A percentile compares a stretch with the other conserved stretches of the same genome.
Conservation (phyloP, 2,113 vertebrate species). For the Prunella fulvescens region DNA sequence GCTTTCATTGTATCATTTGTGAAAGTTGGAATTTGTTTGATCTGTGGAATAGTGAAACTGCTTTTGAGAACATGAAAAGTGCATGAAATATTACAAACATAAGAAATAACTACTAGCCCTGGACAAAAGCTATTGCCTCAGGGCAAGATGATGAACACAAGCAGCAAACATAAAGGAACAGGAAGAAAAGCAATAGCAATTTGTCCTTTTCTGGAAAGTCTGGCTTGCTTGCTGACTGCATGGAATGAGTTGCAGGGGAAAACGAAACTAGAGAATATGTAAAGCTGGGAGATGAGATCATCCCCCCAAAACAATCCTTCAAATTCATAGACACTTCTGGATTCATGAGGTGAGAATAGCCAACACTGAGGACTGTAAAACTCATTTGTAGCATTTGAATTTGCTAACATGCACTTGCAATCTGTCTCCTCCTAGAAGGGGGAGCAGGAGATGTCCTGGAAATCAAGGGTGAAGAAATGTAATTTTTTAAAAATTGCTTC, state of each 20-base stretch:
- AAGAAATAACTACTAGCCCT: background rate
- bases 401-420: slow-evolving; percentile 51
- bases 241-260: slow-evolving; percentile 43
- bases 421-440: slow-evolving; percentile 29
- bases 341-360: slow-evolving; percentile 72
- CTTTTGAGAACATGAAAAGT: background rate
- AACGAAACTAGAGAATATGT: slow-evolving; percentile 64
- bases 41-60: background rate
- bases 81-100: background rate
- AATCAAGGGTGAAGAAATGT: background rate
- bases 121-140: background rate
- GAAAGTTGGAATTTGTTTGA: background rate
- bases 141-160: background rate
- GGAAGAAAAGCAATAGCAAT: background rate
- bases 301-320: slow-evolving; percentile 52
- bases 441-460: background rate
- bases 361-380: slow-evolving; percentile 53
- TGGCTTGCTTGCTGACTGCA: slow-evolving; percentile 35
- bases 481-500: background rate
- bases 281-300: slow-evolving; percentile 71
- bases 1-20: background rate
- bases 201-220: slow-evolving; percentile 48
- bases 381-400: slow-evolving; percentile 57
- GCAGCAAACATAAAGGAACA: slow-evolving; percentile 16
- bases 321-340: slow-evolving; percentile 64